Conservation (phyloP, 2,888 invertebrate genomes). For the Ormyrus nitidulus region DNA sequence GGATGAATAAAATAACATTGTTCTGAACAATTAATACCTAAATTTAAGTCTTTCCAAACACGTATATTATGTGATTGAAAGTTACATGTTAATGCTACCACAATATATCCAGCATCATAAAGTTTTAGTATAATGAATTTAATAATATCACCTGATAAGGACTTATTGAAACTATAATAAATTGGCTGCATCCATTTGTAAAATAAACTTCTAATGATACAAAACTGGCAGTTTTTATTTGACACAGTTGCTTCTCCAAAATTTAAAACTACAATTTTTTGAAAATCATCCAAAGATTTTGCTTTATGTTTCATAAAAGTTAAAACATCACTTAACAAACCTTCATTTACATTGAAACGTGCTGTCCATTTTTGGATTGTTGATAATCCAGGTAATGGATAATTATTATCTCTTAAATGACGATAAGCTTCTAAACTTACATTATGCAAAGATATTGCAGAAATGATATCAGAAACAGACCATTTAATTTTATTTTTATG, state of each 20-base stretch:
- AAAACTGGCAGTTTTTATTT: conserved; percentile 39
- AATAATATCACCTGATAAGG: conserved; percentile 52
- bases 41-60: conserved; percentile 29
- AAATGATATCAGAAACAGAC: conserved; percentile 45
- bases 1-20: conserved; percentile 44
- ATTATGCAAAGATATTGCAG: conserved; percentile 44
- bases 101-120: conserved; percentile 52
- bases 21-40: not conserved
- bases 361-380: conserved; percentile 52
- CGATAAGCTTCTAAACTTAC: conserved; percentile 48
- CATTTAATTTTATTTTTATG: conserved; percentile 46
- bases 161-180: conserved; percentile 54
- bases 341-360: conserved; percentile 43
- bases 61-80: conserved; percentile 16
- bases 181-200: conserved; percentile 58
- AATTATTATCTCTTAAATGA: conserved; percentile 45
- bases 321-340: conserved; percentile 49
- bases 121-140: conserved; percentile 47
- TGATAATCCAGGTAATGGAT: conserved; percentile 52
- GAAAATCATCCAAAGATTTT: conserved; percentile 42
- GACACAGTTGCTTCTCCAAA: conserved; percentile 54
- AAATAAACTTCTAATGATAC: conserved; percentile 54
- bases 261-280: conserved; percentile 49
- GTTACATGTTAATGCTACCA: conserved; percentile 53
- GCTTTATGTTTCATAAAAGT: conserved; percentile 47